These are phyloP conservation scores for Biston betularia DNA, from an alignment of 2,888 invertebrate species.

Conservation along the genomic window DNA sequence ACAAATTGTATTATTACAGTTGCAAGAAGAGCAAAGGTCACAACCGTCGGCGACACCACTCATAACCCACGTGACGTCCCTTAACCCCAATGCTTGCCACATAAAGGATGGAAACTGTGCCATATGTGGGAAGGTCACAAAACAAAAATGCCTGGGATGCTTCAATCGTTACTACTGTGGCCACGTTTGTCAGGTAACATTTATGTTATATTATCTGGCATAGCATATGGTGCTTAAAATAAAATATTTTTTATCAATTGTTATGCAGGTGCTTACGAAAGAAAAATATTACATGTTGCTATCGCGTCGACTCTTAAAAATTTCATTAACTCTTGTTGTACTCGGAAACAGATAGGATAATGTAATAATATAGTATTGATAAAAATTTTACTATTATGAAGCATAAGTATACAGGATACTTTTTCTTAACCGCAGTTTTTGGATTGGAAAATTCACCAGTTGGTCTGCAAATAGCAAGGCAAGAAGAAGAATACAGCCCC, in stretches of 20 bases:
- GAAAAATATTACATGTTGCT: too few relatives aligned
- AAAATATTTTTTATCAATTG: too few relatives aligned
- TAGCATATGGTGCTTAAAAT: too few relatives aligned
- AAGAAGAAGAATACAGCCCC: not conserved
- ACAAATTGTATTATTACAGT: conserved; percentile 4
- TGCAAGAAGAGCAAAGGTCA: conserved; percentile 8
- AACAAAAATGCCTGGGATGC: conserved; percentile 51
- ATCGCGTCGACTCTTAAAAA: too few relatives aligned
- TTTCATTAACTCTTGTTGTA: too few relatives aligned
- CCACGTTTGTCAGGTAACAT: conserved; percentile 58
- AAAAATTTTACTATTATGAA: not conserved
- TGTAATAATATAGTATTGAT: not conserved
- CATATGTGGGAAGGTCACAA: conserved; percentile 53
- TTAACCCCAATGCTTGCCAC: conserved; percentile 43
- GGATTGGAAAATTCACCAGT: conserved; percentile 22
- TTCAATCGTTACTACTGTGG: conserved; percentile 58
- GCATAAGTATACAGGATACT: not conserved
- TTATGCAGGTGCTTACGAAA: too few relatives aligned
- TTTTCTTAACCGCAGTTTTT: conserved; percentile 38
- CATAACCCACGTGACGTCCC: conserved; percentile 55
- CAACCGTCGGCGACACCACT: conserved; percentile 38
- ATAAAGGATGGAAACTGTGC: conserved; percentile 47
- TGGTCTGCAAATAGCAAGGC: conserved; percentile 10
- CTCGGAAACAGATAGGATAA: too few relatives aligned
- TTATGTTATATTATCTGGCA: not conserved